Evolutionary conservation across 2,888 invertebrate genomes (phyloP).

Genomic region (Nemoura dubitans): DNA sequence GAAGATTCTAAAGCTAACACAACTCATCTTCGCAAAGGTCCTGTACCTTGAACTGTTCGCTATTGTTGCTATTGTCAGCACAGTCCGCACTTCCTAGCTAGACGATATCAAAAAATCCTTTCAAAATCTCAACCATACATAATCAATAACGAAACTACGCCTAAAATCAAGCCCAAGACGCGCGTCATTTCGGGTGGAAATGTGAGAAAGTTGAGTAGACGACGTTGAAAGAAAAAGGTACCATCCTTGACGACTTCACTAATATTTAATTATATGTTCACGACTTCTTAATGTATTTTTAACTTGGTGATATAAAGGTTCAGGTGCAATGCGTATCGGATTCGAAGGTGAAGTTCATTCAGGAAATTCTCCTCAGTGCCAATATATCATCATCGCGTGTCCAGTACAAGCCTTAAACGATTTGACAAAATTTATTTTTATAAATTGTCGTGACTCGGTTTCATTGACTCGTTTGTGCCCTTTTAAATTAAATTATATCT

Average conservation of each 20-base stretch:
- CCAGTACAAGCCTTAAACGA: not conserved
- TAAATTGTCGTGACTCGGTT: too few species aligned
- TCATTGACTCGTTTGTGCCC: too few species aligned
- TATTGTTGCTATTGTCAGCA: not conserved
- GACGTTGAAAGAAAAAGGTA: not conserved
- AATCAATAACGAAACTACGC: not conserved
- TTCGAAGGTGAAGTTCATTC: not conserved
- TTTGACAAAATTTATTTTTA: constrained; percentile 9
- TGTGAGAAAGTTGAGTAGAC: not conserved
- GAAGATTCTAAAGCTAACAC: too few species aligned
- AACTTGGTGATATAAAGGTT: not conserved
- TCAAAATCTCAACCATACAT: not conserved
- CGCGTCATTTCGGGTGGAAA: not conserved
- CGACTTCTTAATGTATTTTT: not conserved
- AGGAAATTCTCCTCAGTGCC: not conserved
- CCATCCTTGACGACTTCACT: not conserved
- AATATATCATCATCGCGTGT: not conserved
- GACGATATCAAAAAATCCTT: not conserved
- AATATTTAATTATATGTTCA: not conserved
- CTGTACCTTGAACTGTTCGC: not conserved
- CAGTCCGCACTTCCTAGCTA: not conserved
- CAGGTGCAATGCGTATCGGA: not conserved
- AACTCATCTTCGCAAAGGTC: not conserved
- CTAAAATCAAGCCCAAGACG: not conserved
- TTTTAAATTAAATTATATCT: too few species aligned